Conservation (phyloP, 2,113 vertebrate genomes). For the Synchiropus splendidus region DNA sequence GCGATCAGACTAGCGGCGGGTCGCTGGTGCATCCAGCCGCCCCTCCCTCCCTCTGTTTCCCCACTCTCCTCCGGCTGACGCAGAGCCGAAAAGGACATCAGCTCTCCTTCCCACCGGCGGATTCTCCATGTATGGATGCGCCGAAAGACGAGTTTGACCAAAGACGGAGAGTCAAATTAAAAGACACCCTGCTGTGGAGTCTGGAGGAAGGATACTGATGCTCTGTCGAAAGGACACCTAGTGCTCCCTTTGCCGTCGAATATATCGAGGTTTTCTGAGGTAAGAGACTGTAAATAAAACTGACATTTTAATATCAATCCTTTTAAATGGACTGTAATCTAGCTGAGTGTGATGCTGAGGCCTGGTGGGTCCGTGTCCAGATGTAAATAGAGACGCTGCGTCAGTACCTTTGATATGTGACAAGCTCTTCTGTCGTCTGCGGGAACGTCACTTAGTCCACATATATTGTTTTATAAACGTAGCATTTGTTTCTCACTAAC, state of each 20-base stretch:
- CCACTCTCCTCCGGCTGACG: constrained; percentile 11
- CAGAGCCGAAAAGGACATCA: constrained; percentile 10
- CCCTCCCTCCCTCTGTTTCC: constrained; percentile 6
- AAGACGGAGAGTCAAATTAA: constrained; percentile 10
- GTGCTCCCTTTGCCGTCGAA: no score
- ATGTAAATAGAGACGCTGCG: constrained; percentile 30
- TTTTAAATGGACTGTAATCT: no score
- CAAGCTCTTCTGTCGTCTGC: not conserved
- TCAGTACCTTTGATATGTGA: constrained; percentile 8
- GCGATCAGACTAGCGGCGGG: constrained; percentile 10
- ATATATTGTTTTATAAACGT: no score
- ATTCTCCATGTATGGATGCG: constrained; percentile 53
- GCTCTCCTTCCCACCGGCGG: constrained; percentile 22
- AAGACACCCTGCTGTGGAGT: constrained; percentile 12
- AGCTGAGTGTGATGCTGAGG: constrained; percentile 8
- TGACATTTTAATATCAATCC: no score
- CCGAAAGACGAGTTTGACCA: constrained; percentile 28
- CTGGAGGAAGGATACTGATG: constrained; percentile 22
- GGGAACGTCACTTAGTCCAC: not conserved
- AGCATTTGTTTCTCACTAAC: no score
- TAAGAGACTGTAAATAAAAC: constrained; percentile 17
- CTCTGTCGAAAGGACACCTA: constrained; percentile 6
- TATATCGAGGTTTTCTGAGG: constrained; percentile 41
- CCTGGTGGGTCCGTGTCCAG: constrained; percentile 5
- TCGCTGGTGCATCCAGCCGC: constrained; percentile 19